A percentile compares a stretch with the other conserved stretches of the same genome.
These are phyloP conservation scores for Oceanodroma tethys DNA, from an alignment of 2,113 vertebrate genomes.

Conservation along the genomic window DNA sequence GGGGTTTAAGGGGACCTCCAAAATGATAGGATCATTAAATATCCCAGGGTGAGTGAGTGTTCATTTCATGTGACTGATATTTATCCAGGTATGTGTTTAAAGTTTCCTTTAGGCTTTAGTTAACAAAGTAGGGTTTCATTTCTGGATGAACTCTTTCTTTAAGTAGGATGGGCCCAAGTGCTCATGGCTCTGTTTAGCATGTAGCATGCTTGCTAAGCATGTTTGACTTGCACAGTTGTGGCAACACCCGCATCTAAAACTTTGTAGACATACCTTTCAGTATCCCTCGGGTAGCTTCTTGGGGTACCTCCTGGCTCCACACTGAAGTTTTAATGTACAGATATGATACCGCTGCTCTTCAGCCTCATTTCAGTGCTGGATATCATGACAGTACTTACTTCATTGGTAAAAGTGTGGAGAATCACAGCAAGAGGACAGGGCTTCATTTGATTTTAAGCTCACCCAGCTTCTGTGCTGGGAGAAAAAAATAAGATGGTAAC, in stretches of 20 bases:
- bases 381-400: not conserved
- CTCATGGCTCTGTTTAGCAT: not conserved
- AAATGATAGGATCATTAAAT: not conserved
- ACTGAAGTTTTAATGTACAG: not conserved
- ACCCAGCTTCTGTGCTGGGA: not conserved
- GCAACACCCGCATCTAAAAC: not conserved
- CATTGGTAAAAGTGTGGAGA: not conserved
- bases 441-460: not conserved
- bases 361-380: not conserved
- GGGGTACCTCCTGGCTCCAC: not conserved
- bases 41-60: not conserved
- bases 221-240: not conserved
- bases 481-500: not conserved
- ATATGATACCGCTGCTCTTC: not conserved
- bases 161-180: not conserved
- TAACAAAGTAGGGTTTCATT: not conserved
- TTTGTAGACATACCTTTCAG: not conserved
- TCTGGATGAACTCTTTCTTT: not conserved
- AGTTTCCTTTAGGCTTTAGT: not conserved
- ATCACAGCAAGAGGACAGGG: not conserved
- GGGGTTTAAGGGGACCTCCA: not conserved
- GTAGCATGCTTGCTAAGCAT: rapidly evolving
- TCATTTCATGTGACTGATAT: not conserved
- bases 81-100: not conserved
- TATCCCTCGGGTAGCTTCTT: not conserved